Percentiles rank a stretch among this genome's conserved stretches.
These are phyloP conservation scores for Spea hammondii DNA, from an alignment of 2,797 vertebrate species.

Conservation along the genomic window DNA sequence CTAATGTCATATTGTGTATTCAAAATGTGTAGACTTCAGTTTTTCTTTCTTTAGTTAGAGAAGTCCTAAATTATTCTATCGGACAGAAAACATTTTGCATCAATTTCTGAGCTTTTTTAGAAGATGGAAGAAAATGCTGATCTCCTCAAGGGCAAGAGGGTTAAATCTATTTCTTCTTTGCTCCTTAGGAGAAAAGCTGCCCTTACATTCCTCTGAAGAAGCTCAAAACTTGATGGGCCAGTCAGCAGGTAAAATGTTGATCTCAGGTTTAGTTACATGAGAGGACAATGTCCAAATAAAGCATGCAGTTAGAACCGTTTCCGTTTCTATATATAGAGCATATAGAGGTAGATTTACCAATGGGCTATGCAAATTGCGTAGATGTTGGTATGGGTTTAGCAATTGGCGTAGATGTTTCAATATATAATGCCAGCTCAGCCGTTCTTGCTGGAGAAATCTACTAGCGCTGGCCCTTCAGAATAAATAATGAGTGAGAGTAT, in stretches of 20 bases:
- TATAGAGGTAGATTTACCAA: too few species aligned
- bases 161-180: constrained; percentile 79
- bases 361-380: too few species aligned
- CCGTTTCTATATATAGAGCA: too few species aligned
- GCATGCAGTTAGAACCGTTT: background rate
- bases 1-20: constrained; percentile 1
- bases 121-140: constrained; percentile 73
- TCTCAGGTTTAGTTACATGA: background rate
- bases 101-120: constrained; percentile 80
- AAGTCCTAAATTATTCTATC: constrained; percentile 1
- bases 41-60: constrained; percentile 6
- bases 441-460: too few species aligned
- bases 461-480: too few species aligned
- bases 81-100: constrained; percentile 57
- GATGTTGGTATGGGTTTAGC: too few species aligned
- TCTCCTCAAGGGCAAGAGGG: constrained; percentile 78
- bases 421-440: too few species aligned
- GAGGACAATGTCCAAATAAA: background rate
- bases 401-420: too few species aligned
- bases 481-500: too few species aligned
- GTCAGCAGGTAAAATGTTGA: constrained; percentile 72
- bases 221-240: constrained; percentile 84
- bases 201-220: constrained; percentile 83
- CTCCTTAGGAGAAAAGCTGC: constrained; percentile 84
- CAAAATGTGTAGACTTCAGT: background rate